These are phyloP conservation scores for Ips nitidus DNA, from an alignment of 1,140 invertebrate species.

Conservation along the genomic window DNA sequence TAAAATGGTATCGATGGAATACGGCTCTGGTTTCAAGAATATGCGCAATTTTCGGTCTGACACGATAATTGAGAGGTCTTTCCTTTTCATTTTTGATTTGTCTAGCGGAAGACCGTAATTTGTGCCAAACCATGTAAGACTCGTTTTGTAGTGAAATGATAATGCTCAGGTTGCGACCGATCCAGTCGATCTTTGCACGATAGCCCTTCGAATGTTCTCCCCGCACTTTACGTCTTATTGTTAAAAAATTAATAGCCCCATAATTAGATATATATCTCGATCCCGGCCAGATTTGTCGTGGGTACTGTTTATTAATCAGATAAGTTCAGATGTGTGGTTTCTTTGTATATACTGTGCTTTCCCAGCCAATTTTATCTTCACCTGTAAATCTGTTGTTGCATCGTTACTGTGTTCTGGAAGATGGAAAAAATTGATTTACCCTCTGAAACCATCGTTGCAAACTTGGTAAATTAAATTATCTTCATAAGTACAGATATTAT, in stretches of 20 bases:
- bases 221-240: conserved; percentile 23
- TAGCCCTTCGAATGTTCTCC: conserved; percentile 17
- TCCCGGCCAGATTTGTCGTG: conserved; percentile 19
- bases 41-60: conserved; percentile 21
- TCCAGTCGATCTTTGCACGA: conserved; percentile 36
- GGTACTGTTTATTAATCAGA: conserved; percentile 24
- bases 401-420: too few species aligned
- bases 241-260: conserved; percentile 31
- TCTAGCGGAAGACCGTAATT: conserved; percentile 48
- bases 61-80: conserved; percentile 42
- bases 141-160: conserved; percentile 44
- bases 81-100: conserved; percentile 43
- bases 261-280: conserved; percentile 28
- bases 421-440: too few species aligned
- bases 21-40: background rate
- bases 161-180: conserved; percentile 33
- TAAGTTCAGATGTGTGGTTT: conserved; percentile 11
- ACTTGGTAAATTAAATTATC: too few species aligned
- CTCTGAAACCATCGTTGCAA: too few species aligned
- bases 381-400: too few species aligned
- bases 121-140: conserved; percentile 46
- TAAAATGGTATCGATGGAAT: background rate
- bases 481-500: too few species aligned
- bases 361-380: background rate
- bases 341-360: conserved; percentile 6